Evolutionary conservation across 2,113 vertebrate genomes (phyloP).

Genomic region (Thalassoma bifasciatum): DNA sequence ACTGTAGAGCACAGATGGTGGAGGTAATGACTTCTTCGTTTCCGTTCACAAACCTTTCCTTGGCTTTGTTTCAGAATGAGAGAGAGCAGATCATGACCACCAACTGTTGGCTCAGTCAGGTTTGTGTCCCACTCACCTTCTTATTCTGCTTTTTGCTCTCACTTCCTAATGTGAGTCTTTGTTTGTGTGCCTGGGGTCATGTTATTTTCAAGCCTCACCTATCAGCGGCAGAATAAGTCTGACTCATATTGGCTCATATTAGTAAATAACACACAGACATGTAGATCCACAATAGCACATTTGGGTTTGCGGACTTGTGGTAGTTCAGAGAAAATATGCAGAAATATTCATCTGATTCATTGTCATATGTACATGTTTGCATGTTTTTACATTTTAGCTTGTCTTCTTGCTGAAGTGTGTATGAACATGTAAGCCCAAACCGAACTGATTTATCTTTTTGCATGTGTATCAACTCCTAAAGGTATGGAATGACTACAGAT

Average conservation of each 20-base stretch:
- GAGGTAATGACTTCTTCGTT: not conserved
- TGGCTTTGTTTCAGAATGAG: conserved; percentile 82
- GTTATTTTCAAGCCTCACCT: not conserved
- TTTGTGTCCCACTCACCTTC: conserved; percentile 38
- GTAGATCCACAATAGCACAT: no score
- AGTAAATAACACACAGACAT: not conserved
- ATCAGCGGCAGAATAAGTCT: not conserved
- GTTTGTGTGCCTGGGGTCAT: not conserved
- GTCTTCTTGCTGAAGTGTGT: no score
- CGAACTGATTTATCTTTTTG: not conserved
- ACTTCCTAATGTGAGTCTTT: not conserved
- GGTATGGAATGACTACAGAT: conserved; percentile 86
- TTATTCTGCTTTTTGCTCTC: not conserved
- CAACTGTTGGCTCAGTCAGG: conserved; percentile 86
- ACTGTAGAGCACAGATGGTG: conserved; percentile 6
- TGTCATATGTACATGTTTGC: not conserved
- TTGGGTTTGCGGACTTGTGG: no score
- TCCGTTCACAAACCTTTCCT: conserved; percentile 4
- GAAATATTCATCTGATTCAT: no score
- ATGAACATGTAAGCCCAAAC: not conserved
- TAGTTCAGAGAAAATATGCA: no score
- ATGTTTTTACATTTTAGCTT: no score
- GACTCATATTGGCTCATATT: not conserved
- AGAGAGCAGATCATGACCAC: conserved; percentile 88
- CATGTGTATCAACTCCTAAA: conserved; percentile 32